phyloP scores from a whole-genome alignment of 2,888 invertebrate species.

The Caenorhabditis angaria region DNA sequence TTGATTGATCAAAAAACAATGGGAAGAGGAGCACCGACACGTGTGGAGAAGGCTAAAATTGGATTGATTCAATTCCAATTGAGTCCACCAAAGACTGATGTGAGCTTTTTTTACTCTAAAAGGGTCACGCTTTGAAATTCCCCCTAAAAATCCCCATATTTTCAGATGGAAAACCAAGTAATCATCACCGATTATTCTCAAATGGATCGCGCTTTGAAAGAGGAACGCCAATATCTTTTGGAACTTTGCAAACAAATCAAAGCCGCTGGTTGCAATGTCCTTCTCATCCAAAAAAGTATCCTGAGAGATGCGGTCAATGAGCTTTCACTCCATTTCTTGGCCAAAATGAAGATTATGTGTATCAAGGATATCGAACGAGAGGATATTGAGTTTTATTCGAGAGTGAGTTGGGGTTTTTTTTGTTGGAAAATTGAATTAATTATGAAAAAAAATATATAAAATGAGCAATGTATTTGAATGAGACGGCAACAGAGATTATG shows the following conservation, averaged over 20 bases:
- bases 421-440: neutral
- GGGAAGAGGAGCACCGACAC: slow-evolving; percentile 87
- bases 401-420: slow-evolving; percentile 75
- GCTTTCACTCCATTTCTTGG: slow-evolving; percentile 94
- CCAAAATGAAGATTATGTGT: slow-evolving; percentile 98
- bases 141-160: neutral
- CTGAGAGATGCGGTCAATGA: slow-evolving; percentile 94
- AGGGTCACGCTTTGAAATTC: neutral
- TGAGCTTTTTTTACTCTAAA: slow-evolving; percentile 74
- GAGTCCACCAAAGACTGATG: slow-evolving; percentile 98
- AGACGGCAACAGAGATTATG: too few relatives aligned
- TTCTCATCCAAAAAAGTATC: slow-evolving; percentile 87
- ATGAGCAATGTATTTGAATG: too few relatives aligned
- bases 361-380: slow-evolving; percentile 97
- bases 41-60: slow-evolving; percentile 96
- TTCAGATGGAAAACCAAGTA: slow-evolving; percentile 75
- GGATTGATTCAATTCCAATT: slow-evolving; percentile 99
- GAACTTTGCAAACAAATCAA: slow-evolving; percentile 99
- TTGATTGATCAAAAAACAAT: slow-evolving; percentile 89
- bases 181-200: slow-evolving; percentile 98
- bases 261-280: slow-evolving; percentile 95
- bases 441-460: too few relatives aligned
- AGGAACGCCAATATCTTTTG: slow-evolving; percentile 94
- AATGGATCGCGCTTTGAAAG: slow-evolving; percentile 97
- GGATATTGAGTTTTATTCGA: slow-evolving; percentile 96